phyloP scores from a whole-genome alignment of 2,888 invertebrate species.

The Tetranychus piercei region DNA sequence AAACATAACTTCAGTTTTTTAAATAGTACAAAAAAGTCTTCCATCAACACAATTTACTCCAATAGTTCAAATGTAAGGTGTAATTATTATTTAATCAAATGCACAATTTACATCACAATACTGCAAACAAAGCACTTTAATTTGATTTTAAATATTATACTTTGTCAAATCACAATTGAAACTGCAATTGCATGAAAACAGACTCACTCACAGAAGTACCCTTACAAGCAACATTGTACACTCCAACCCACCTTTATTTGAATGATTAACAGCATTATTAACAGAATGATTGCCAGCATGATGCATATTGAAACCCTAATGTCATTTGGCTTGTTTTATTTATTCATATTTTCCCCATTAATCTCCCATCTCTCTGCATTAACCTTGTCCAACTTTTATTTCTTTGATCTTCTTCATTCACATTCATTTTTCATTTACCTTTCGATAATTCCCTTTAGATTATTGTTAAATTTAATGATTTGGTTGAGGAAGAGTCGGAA shows the following conservation, averaged over 20 bases:
- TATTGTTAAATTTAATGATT: constrained; percentile 1
- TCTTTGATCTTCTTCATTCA: neutral
- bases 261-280: neutral
- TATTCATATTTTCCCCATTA: too few species aligned
- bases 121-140: too few species aligned
- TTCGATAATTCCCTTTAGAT: neutral
- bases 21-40: neutral
- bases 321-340: too few species aligned
- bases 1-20: neutral
- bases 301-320: neutral
- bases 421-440: neutral
- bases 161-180: neutral
- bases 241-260: neutral
- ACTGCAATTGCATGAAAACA: neutral
- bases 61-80: neutral
- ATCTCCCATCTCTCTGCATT: neutral
- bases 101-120: too few species aligned
- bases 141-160: too few species aligned
- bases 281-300: neutral
- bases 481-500: neutral
- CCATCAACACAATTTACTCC: neutral
- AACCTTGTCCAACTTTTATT: neutral
- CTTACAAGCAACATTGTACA: neutral
- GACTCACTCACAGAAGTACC: neutral
- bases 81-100: too few species aligned